Percentiles rank a stretch among this genome's conserved stretches.
phyloP scores from a whole-genome alignment of 2,888 invertebrate species.

The Ferdinandea cuprea region DNA sequence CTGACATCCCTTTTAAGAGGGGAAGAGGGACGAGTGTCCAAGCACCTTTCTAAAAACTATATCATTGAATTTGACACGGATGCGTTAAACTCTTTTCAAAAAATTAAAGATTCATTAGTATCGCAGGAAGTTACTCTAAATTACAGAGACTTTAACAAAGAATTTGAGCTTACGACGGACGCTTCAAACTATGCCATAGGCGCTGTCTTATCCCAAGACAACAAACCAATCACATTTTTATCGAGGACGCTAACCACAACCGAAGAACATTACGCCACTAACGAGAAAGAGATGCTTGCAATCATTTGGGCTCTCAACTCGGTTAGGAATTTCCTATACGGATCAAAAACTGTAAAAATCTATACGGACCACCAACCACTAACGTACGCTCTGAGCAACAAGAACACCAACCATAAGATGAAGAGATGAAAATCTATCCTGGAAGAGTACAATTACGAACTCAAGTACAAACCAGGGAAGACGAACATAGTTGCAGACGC shows the following conservation, averaged over 20 bases:
- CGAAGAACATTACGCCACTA: conserved; percentile 34
- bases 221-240: conserved; percentile 36
- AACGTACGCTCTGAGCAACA: conserved; percentile 20
- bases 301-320: too few relatives aligned
- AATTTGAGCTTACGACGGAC: conserved; percentile 41
- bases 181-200: conserved; percentile 40
- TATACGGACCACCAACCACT: conserved; percentile 38
- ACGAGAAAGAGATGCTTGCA: conserved; percentile 27
- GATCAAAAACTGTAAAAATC: conserved; percentile 15
- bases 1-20: conserved; percentile 53
- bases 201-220: conserved; percentile 27
- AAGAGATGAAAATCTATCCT: conserved; percentile 35
- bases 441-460: conserved; percentile 24
- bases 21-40: conserved; percentile 43
- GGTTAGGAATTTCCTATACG: too few relatives aligned
- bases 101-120: conserved; percentile 22
- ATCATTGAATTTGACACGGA: not conserved
- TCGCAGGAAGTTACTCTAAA: conserved; percentile 20
- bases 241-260: conserved; percentile 33
- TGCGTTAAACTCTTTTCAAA: conserved; percentile 31
- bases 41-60: conserved; percentile 18
- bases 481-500: conserved; percentile 29
- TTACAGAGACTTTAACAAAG: conserved; percentile 24
- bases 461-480: conserved; percentile 16
- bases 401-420: conserved; percentile 31